phyloP scores from a whole-genome alignment of 2,113 vertebrate genomes.

The Cranoglanis bouderius region DNA sequence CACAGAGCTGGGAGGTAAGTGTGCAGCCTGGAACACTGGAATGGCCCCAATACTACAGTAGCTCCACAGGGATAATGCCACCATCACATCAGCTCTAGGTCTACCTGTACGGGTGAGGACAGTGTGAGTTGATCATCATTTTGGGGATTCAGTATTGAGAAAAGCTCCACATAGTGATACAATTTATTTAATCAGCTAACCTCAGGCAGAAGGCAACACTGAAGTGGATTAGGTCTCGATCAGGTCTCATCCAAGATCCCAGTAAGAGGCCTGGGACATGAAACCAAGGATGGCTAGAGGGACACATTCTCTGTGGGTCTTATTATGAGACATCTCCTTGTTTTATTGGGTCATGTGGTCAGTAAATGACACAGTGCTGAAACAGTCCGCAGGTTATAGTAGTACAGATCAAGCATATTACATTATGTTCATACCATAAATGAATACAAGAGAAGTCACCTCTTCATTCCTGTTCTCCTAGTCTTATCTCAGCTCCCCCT shows the following conservation, averaged over 20 bases:
- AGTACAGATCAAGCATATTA: neutral
- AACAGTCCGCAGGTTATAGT: neutral
- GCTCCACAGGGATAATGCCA: constrained; percentile 67
- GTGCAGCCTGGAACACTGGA: neutral
- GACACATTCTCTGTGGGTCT: constrained; percentile 4
- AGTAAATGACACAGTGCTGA: neutral
- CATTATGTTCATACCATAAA: neutral
- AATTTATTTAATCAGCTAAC: neutral
- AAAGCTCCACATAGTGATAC: neutral
- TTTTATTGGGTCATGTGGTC: constrained; percentile 8
- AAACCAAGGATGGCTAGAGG: neutral
- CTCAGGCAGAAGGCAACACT: neutral
- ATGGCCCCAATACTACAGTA: constrained; percentile 60
- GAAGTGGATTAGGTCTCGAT: neutral
- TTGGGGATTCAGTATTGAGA: neutral
- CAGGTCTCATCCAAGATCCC: too few species aligned
- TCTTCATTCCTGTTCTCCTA: neutral
- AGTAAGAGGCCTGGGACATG: neutral
- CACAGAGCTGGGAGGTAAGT: neutral
- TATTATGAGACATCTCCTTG: neutral
- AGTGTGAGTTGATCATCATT: constrained; percentile 20
- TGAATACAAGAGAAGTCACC: neutral
- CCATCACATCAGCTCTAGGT: constrained; percentile 68
- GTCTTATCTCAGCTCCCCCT: neutral
- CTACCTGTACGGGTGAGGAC: constrained; percentile 58